Evolutionary conservation across 2,113 vertebrate genomes (phyloP).

Genomic region (Donacobius atricapilla): DNA sequence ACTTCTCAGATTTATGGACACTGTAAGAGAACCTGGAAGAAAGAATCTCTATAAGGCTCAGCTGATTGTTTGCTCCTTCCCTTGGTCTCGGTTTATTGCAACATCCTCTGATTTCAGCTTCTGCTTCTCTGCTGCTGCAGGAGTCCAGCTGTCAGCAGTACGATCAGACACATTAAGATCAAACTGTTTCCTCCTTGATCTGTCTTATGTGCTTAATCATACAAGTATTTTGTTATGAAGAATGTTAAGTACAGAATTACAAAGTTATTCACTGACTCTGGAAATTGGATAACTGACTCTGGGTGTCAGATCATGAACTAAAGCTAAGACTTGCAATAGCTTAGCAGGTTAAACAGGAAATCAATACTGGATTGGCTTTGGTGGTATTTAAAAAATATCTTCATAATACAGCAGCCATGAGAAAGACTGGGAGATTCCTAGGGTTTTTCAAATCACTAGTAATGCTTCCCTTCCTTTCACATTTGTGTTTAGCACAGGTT

Average conservation of each 20-base stretch:
- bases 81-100: neutral
- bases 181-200: neutral
- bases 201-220: neutral
- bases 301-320: neutral
- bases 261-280: neutral
- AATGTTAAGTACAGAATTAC: conserved; percentile 5
- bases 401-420: neutral
- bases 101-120: neutral
- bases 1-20: neutral
- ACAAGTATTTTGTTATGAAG: neutral
- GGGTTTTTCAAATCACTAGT: neutral
- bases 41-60: neutral
- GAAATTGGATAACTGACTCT: neutral
- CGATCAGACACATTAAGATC: neutral
- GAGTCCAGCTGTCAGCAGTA: neutral
- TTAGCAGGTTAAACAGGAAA: conserved; percentile 36
- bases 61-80: neutral
- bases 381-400: neutral
- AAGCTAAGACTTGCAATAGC: neutral
- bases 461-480: neutral
- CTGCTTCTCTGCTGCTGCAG: neutral
- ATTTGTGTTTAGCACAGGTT: neutral
- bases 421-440: neutral
- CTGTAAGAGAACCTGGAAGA: neutral
- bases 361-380: neutral